These are phyloP conservation scores for Murina feae DNA, from an alignment of 2,113 vertebrate genomes.

Conservation along the genomic window DNA sequence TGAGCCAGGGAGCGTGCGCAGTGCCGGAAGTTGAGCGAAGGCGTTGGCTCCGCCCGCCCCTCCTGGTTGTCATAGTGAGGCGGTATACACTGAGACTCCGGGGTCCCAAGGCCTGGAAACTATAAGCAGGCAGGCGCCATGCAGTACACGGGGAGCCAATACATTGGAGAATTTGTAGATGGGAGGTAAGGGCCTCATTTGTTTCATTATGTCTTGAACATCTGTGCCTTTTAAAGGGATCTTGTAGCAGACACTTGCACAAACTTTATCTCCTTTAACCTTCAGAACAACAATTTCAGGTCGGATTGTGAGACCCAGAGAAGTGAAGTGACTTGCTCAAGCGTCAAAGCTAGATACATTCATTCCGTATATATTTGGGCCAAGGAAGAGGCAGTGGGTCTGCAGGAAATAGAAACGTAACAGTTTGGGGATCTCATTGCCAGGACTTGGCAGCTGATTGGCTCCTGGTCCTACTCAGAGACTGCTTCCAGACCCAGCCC, in stretches of 20 bases:
- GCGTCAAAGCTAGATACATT: not conserved
- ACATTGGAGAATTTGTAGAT: constrained; percentile 79
- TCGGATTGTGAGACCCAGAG: not conserved
- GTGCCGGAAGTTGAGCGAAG: accelerated
- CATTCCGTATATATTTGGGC: not conserved
- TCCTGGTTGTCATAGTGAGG: constrained; percentile 60
- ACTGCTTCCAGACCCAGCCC: not conserved
- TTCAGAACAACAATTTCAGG: not conserved
- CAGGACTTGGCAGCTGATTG: not conserved
- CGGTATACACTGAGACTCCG: not conserved
- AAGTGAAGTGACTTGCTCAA: not conserved
- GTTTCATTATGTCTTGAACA: not conserved
- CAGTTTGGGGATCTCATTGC: not conserved
- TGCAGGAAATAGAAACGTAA: not conserved
- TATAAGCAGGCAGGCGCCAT: constrained; percentile 58
- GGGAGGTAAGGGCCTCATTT: constrained; percentile 80
- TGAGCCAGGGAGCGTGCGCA: not conserved
- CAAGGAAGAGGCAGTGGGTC: not conserved
- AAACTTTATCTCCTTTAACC: not conserved
- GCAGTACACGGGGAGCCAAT: constrained; percentile 85
- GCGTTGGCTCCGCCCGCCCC: not conserved
- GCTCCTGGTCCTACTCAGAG: not conserved
- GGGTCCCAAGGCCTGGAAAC: not conserved
- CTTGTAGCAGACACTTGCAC: not conserved
- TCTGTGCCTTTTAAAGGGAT: not conserved